These are phyloP conservation scores for Hydractinia symbiolongicarpus DNA, from an alignment of 30 jellyfish, hydroid and myxozoan genomes.

Conservation along the genomic window DNA sequence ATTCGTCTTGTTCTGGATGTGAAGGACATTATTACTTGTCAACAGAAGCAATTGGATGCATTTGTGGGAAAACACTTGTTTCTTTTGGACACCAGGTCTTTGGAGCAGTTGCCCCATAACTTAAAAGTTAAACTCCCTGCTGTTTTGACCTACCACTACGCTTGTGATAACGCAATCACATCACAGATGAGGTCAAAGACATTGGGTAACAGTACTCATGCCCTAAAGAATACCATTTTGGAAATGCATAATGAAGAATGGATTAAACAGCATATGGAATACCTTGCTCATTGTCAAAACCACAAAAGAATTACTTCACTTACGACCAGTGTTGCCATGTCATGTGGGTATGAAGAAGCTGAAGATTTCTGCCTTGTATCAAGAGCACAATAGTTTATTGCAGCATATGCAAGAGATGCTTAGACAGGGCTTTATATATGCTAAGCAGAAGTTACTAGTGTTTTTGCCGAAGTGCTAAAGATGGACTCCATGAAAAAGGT, in stretches of 20 bases:
- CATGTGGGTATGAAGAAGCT: not conserved
- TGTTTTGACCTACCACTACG: slow-evolving; percentile 42
- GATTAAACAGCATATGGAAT: slow-evolving; percentile 24
- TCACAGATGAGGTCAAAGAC: slow-evolving; percentile 38
- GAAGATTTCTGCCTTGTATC: slow-evolving; percentile 16
- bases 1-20: slow-evolving; percentile 27
- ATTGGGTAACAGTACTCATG: slow-evolving; percentile 45
- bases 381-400: slow-evolving; percentile 38
- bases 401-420: slow-evolving; percentile 41
- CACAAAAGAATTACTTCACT: not conserved
- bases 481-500: slow-evolving; percentile 53
- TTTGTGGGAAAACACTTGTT: slow-evolving; percentile 16
- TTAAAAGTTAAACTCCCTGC: slow-evolving; percentile 26
- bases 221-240: slow-evolving; percentile 27
- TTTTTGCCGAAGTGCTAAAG: slow-evolving; percentile 39
- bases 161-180: slow-evolving; percentile 35
- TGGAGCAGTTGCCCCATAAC: slow-evolving; percentile 46
- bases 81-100: slow-evolving; percentile 21
- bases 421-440: slow-evolving; percentile 37
- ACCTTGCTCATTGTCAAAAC: slow-evolving; percentile 29
- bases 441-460: no score
- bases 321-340: not conserved
- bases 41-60: slow-evolving; percentile 17
- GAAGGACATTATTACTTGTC: slow-evolving; percentile 15
- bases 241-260: slow-evolving; percentile 42